Evolutionary conservation across 64 coral and sea anemone genomes (phyloP).

Genomic region (Pachyseris speciosa): DNA sequence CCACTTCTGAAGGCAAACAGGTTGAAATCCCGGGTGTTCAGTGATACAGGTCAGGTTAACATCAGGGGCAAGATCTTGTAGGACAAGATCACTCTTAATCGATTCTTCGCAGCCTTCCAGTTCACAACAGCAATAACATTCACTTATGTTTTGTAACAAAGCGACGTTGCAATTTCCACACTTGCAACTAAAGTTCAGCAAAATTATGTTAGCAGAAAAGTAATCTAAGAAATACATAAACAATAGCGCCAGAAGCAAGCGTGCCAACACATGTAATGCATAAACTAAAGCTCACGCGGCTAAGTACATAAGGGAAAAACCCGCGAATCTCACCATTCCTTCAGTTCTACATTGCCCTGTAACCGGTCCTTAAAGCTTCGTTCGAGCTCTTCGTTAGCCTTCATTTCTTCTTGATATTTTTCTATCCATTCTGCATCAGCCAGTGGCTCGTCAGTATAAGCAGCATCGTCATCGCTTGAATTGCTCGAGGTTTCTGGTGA

Average conservation of each 20-base stretch:
- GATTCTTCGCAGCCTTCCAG: conserved; percentile 39
- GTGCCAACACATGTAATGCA: too few species aligned
- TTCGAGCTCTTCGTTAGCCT: conserved; percentile 8
- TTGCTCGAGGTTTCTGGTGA: too few species aligned
- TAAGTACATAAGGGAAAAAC: too few species aligned
- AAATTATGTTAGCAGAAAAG: neutral
- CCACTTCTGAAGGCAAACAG: too few species aligned
- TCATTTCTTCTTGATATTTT: conserved; percentile 26
- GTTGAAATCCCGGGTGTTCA: too few species aligned
- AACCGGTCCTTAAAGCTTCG: conserved; percentile 14
- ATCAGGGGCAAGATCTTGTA: neutral
- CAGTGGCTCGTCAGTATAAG: conserved; percentile 56
- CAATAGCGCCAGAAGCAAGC: neutral
- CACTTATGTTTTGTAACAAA: conserved; percentile 46
- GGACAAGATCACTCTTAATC: conserved; percentile 50
- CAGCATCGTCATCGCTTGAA: neutral
- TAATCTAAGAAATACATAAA: neutral
- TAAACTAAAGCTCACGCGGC: too few species aligned
- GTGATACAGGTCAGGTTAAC: too few species aligned
- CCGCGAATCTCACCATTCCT: conserved; percentile 5
- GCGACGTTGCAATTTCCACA: conserved; percentile 37
- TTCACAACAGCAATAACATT: conserved; percentile 60
- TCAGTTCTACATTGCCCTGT: conserved; percentile 17
- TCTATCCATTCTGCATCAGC: conserved; percentile 52
- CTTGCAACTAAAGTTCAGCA: conserved; percentile 59